phyloP scores from a whole-genome alignment of 2,797 vertebrate genomes.

The Euphonia xanthogaster region DNA sequence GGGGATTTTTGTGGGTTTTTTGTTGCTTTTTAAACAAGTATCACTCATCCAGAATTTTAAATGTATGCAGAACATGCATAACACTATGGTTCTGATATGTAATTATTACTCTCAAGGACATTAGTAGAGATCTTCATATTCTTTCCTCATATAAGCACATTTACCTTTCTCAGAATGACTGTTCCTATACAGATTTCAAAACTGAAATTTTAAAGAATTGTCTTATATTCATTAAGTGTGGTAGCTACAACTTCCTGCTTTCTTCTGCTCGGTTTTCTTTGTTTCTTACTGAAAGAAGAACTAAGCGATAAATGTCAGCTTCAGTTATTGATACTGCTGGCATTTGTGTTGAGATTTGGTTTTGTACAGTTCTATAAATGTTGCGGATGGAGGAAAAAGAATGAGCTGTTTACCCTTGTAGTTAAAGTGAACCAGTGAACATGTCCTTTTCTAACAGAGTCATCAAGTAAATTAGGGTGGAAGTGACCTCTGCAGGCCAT shows the following conservation, averaged over 20 bases:
- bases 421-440: background rate
- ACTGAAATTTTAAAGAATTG: background rate
- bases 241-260: background rate
- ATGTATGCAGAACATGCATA: background rate
- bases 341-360: background rate
- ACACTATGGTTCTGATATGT: background rate
- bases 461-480: background rate
- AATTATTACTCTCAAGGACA: background rate
- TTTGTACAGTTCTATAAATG: background rate
- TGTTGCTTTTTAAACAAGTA: background rate
- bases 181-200: background rate
- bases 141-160: background rate
- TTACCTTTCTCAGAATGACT: background rate
- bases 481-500: conserved; percentile 26
- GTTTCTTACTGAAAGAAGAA: background rate
- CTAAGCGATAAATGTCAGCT: background rate
- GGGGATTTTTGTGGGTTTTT: background rate
- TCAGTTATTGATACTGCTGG: background rate
- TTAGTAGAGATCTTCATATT: background rate
- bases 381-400: background rate
- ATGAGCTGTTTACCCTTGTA: background rate
- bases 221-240: background rate
- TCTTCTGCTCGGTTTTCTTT: background rate
- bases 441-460: background rate
- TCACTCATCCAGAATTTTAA: background rate